phyloP scores from a whole-genome alignment of 2,113 vertebrate species.

The Vanacampus margaritifer region DNA sequence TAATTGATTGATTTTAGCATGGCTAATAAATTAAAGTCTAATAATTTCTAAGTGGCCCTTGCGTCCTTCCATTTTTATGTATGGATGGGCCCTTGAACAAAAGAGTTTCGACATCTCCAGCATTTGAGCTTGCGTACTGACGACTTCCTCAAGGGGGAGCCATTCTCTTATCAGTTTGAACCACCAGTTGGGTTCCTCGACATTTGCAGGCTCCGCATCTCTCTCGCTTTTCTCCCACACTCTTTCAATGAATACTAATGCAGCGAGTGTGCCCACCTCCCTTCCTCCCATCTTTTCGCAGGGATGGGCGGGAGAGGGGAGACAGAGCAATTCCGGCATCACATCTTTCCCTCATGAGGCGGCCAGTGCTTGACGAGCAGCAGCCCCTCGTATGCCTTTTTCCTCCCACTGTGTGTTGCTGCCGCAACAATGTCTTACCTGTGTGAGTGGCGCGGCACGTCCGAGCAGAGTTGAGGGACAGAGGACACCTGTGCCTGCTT shows the following conservation, averaged over 20 bases:
- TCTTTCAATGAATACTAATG: slow-evolving; percentile 78
- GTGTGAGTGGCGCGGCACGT: slow-evolving; percentile 56
- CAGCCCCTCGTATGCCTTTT: slow-evolving; percentile 55
- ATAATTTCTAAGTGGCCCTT: too few relatives aligned
- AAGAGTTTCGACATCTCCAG: too few relatives aligned
- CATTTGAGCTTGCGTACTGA: slow-evolving; percentile 67
- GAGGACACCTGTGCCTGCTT: slow-evolving; percentile 56
- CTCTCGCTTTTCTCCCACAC: slow-evolving; percentile 34
- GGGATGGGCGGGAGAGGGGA: slow-evolving; percentile 69
- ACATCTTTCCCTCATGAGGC: slow-evolving; percentile 67
- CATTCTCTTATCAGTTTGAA: slow-evolving; percentile 59
- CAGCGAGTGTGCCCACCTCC: slow-evolving; percentile 67
- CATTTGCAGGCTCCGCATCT: slow-evolving; percentile 50
- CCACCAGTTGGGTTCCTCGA: slow-evolving; percentile 56
- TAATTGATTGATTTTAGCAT: too few relatives aligned
- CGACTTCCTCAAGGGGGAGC: slow-evolving; percentile 64
- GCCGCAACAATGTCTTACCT: slow-evolving; percentile 71
- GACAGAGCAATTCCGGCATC: slow-evolving; percentile 64
- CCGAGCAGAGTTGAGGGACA: slow-evolving; percentile 54
- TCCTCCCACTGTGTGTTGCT: slow-evolving; percentile 42
- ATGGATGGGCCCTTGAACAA: too few relatives aligned
- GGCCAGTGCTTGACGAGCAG: slow-evolving; percentile 64
- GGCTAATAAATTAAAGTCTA: too few relatives aligned
- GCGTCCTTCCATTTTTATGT: too few relatives aligned
- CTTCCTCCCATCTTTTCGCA: slow-evolving; percentile 57